Conservation (phyloP, 2,797 vertebrate species). For the Streptopelia turtur region DNA sequence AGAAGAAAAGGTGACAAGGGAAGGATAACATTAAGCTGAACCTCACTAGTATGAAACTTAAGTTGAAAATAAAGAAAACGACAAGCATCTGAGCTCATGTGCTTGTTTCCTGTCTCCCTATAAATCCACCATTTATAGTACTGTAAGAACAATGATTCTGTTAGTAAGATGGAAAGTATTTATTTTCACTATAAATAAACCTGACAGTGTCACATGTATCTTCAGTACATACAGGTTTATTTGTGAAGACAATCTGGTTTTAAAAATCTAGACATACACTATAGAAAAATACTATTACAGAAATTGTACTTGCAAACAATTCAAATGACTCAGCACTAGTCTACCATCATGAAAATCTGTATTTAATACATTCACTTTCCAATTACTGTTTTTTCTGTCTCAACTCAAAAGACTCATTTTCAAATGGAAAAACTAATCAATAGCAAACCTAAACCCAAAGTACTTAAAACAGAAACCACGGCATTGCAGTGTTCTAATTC, state of each 20-base stretch:
- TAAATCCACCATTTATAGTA: not conserved
- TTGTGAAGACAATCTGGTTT: not conserved
- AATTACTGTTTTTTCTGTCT: not conserved
- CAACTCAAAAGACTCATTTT: slow-evolving; percentile 17
- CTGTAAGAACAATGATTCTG: not conserved
- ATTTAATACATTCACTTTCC: not conserved
- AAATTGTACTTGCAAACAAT: not conserved
- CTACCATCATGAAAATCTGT: not conserved
- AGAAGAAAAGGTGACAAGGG: not conserved
- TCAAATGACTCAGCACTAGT: not conserved
- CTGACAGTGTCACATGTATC: not conserved
- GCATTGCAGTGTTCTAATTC: not conserved
- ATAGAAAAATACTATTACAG: not conserved
- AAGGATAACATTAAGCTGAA: not conserved
- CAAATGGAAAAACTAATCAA: slow-evolving; percentile 1
- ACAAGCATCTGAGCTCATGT: not conserved
- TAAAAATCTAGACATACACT: not conserved
- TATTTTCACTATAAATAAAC: slow-evolving; percentile 5
- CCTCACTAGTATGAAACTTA: not conserved
- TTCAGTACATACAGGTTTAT: not conserved
- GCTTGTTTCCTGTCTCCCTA: not conserved
- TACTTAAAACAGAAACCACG: not conserved
- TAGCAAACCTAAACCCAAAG: not conserved
- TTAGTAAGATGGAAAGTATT: not conserved
- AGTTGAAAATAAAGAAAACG: not conserved